Conservation (phyloP, 1,140 invertebrate genomes). For the Belonocnema kinseyi region DNA sequence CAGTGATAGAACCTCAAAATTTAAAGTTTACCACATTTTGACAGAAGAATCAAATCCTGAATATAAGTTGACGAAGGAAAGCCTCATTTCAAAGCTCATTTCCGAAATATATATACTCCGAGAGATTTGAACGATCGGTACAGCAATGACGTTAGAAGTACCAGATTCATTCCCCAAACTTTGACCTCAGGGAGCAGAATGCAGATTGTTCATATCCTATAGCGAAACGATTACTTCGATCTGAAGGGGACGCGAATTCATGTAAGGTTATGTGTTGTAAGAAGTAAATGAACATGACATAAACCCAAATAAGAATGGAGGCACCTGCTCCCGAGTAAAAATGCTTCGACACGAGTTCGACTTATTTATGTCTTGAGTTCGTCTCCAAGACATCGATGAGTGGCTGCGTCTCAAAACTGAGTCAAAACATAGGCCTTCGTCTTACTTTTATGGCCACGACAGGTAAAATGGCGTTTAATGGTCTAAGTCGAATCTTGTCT, state of each 20-base stretch:
- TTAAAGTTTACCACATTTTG: not conserved
- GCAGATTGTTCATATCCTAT: conserved; percentile 11
- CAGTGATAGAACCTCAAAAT: not conserved
- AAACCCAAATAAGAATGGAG: not conserved
- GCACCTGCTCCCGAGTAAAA: conserved; percentile 8
- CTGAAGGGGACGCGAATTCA: not conserved
- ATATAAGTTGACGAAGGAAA: not conserved
- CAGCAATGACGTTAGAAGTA: not conserved
- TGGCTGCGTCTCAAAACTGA: no score
- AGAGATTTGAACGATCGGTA: conserved; percentile 24
- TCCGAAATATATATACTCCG: not conserved
- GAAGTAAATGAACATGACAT: conserved; percentile 22
- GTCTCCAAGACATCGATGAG: no score
- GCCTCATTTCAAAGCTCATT: not conserved
- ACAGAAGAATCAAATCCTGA: not conserved
- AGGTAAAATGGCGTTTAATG: no score
- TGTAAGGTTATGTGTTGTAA: not conserved
- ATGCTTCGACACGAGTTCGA: no score
- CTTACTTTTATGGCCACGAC: no score
- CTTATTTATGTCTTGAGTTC: no score
- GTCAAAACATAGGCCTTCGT: no score
- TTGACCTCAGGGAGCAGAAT: conserved; percentile 20
- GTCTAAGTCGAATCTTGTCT: no score
- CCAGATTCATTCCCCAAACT: conserved; percentile 15
- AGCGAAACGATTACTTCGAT: not conserved